Evolutionary conservation across 2,888 invertebrate species (phyloP).

Genomic region (Noctua comes): DNA sequence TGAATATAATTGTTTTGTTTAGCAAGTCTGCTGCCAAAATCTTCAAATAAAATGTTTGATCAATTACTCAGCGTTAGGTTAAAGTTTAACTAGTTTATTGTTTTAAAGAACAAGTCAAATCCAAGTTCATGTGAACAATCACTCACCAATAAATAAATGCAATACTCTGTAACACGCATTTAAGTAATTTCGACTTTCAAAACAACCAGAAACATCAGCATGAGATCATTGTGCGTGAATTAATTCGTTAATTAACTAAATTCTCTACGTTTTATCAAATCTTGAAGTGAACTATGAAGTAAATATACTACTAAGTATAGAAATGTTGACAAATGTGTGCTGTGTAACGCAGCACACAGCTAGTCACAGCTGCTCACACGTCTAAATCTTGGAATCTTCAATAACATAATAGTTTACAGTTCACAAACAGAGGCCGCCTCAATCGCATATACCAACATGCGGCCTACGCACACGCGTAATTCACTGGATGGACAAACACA

Average conservation of each 20-base stretch:
- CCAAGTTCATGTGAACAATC: constrained; percentile 25
- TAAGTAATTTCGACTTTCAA: neutral
- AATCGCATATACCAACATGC: constrained; percentile 33
- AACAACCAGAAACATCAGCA: neutral
- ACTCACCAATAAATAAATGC: neutral
- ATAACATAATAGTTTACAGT: constrained; percentile 42
- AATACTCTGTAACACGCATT: neutral
- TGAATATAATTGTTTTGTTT: neutral
- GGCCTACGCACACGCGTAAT: constrained; percentile 20
- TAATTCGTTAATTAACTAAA: neutral
- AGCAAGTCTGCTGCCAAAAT: neutral
- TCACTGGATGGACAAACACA: constrained; percentile 52
- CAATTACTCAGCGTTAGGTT: constrained; percentile 16
- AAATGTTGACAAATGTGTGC: neutral
- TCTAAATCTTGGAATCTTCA: constrained; percentile 37
- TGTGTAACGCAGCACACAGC: neutral
- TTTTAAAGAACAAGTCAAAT: constrained; percentile 9
- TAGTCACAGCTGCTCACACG: constrained; percentile 8
- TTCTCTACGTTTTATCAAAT: neutral
- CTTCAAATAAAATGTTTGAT: constrained; percentile 5
- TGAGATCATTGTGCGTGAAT: neutral
- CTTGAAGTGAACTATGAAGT: neutral
- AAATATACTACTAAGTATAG: neutral
- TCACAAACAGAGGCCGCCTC: constrained; percentile 40
- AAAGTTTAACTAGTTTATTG: neutral